Conservation (phyloP, 2,888 invertebrate genomes). For the Ditula angustiorana region DNA sequence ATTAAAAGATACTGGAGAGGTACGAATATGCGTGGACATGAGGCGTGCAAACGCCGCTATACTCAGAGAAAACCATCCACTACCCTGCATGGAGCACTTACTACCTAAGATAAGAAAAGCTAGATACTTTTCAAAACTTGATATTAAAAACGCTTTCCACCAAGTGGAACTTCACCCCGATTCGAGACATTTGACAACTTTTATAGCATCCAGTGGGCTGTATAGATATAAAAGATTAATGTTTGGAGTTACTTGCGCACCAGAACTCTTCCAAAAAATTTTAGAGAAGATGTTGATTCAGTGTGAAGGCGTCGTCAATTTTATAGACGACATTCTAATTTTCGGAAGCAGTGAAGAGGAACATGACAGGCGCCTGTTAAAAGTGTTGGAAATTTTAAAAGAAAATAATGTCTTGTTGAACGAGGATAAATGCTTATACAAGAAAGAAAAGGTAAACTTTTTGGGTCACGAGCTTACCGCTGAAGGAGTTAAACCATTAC, state of each 20-base stretch:
- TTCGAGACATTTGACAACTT: not conserved
- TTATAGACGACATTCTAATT: not conserved
- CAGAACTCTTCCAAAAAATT: conserved; percentile 1
- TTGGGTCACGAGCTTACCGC: not conserved
- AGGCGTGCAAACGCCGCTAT: not conserved
- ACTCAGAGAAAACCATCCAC: not conserved
- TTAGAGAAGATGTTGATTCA: not conserved
- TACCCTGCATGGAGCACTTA: not conserved
- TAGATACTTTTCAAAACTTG: not conserved
- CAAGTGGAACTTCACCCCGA: not conserved
- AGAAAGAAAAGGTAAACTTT: not conserved
- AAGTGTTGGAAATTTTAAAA: not conserved
- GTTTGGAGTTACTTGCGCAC: not conserved
- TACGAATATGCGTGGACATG: not conserved
- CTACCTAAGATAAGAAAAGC: not conserved
- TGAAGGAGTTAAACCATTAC: not conserved
- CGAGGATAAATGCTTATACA: not conserved
- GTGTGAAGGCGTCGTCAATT: not conserved
- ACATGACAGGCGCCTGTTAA: not conserved
- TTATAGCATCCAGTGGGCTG: not conserved
- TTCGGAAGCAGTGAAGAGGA: not conserved
- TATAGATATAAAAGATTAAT: not conserved
- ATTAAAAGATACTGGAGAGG: not conserved
- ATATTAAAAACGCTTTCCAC: conserved; percentile 2
- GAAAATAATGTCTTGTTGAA: not conserved